A percentile compares a stretch with the other conserved stretches of the same genome.
Conservation (phyloP, 2,113 vertebrate species). For the Cochlearius cochlearius region DNA sequence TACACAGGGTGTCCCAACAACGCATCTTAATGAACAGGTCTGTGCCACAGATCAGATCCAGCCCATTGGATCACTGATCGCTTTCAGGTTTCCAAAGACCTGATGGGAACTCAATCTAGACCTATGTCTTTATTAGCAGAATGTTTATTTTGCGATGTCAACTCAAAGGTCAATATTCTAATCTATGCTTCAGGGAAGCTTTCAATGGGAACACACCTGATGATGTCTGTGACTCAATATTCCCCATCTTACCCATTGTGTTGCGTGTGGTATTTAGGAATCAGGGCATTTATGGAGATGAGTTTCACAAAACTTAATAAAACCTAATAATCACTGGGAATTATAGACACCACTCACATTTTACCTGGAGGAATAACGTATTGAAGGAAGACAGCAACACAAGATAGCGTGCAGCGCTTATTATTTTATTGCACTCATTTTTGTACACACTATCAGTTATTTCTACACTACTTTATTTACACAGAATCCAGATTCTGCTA, state of each 20-base stretch:
- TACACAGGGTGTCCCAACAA: not conserved
- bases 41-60: not conserved
- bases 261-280: not conserved
- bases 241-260: not conserved
- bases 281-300: not conserved
- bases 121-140: not conserved
- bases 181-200: not conserved
- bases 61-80: not conserved
- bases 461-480: conserved; percentile 41
- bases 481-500: conserved; percentile 42
- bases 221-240: not conserved
- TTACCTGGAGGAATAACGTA: not conserved
- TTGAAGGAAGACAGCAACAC: not conserved
- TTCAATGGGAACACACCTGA: not conserved
- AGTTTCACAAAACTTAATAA: not conserved
- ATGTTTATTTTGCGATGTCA: not conserved
- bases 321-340: not conserved
- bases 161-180: not conserved
- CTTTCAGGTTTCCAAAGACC: not conserved
- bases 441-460: conserved; percentile 10
- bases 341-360: not conserved
- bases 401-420: not conserved
- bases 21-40: not conserved
- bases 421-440: conserved; percentile 40
- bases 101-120: not conserved